Percentiles rank a stretch among this genome's conserved stretches.
Conservation (phyloP, 2,888 invertebrate species). For the Platycnemis pennipes region DNA sequence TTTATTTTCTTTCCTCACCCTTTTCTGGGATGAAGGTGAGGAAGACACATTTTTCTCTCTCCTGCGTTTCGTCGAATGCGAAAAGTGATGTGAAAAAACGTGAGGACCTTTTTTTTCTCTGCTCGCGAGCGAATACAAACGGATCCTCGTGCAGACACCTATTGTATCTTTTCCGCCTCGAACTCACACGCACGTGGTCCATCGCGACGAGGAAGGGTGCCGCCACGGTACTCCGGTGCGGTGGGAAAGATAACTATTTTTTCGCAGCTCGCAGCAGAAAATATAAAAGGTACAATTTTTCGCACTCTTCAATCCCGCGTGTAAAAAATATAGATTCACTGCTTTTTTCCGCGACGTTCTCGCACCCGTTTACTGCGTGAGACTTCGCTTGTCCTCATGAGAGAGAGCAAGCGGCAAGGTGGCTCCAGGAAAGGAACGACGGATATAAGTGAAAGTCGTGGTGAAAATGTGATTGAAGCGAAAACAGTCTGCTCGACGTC, state of each 20-base stretch:
- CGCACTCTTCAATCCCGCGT: neutral
- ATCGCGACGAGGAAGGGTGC: neutral
- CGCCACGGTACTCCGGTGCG: neutral
- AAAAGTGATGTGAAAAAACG: neutral
- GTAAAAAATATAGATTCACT: neutral
- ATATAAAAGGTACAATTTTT: neutral
- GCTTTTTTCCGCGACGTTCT: neutral
- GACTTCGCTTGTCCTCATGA: neutral
- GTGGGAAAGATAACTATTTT: slow-evolving; percentile 2
- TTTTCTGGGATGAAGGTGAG: neutral
- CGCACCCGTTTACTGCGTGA: neutral
- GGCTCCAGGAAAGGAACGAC: neutral
- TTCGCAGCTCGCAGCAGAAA: neutral
- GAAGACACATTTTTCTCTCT: neutral
- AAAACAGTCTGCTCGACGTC: too few species aligned
- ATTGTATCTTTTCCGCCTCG: neutral
- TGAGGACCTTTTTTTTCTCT: neutral
- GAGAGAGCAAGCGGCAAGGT: neutral
- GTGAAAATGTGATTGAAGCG: neutral
- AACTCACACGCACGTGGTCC: slow-evolving; percentile 5
- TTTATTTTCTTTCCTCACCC: too few species aligned
- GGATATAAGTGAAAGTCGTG: neutral
- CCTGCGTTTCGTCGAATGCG: neutral
- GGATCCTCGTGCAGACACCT: neutral
- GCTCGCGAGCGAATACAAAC: neutral